Base-by-base conservation (phyloP, 2,113 vertebrate species). In the Colossoma macropomum region DNA sequence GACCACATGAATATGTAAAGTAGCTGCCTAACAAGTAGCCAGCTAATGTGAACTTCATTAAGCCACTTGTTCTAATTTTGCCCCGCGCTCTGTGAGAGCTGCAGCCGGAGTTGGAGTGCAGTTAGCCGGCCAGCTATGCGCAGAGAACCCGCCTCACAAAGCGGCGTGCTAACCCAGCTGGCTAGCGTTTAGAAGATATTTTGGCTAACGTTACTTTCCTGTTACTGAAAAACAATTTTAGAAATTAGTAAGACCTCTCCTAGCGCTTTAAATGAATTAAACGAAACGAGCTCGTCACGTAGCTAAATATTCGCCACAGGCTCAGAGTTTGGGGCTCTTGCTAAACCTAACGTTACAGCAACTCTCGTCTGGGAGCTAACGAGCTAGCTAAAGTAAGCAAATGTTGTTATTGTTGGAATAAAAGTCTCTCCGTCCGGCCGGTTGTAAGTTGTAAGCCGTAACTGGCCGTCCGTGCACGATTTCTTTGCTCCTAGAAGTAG, bases 401-500 rank as follows among this genome's bases (percentile, higher is more conserved):
- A 17, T 66, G 63, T 66, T 45, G 4, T 5, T 45, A 45, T 45
- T 45, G 41, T 45, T 9, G 41, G 41, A 12, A 28, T 65, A 15
- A 28, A 45, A 45, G 41, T 45, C 19, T 69, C 34, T 69, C 1
- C 17, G 32, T 23, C 32, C 0, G 21, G 17, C 21, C 66, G 21
- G 3, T 9, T 7, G 21, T 0, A n/a, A 41, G 21, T 8, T 25
- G 34, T 45, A 19, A 62, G 25, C 69, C 12, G 28, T 2, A 9
- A 13, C 0, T 27, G 21, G 21, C 65, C n/a, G 32, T 15, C 54
- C 19, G 6, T 15, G 54, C 41, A 52, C 1, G 1, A 19, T 19
- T 52, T 63, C 41, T 65, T 77, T 27, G 77, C 60, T 73, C 41
- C 41, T 5, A 71, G 83, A 86, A 92, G 91, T 59, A 77, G 75